Base-by-base conservation (phyloP, 2,888 invertebrate genomes). In the Catotricha subobsoleta region DNA sequence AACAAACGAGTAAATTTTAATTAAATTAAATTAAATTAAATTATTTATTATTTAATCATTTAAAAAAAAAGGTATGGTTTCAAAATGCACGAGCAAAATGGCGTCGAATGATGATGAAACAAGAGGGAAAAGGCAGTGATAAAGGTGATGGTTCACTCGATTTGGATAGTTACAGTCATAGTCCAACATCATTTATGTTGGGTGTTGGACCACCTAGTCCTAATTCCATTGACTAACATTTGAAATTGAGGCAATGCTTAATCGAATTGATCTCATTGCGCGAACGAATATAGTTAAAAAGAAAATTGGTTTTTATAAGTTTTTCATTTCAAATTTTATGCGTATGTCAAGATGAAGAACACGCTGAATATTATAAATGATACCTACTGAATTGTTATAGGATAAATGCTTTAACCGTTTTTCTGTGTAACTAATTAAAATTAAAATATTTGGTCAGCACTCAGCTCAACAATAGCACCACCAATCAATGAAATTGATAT, bases 61-160 rank as follows among this genome's bases (percentile, higher is more conserved):
- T 18, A 15, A 48, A 39, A 31, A 48, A 52, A 10, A 54, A 97
- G 94, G 95, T 97, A 2, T 97, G 97, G 97, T 97, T 97, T 64
- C 97, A 98, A 74, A 98, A 98, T 60, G 95, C 97, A 0, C 71
- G 97, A 40, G 98, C 97, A 28, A 98, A 98, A 67, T 97, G 92
- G 84, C 76, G 98, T 48, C 75, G 97, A 40, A 94, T 87, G 62
- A 74, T 87, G 58, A 83, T 87, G 80, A 67, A 87, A 39, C 87
- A 86, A 55, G 87, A 88, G 55, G 72, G 74, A 36, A 57, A 58
- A 38, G 37, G 42, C 21, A 50, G 59, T 43, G 63, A 63, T 44
- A 64, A 64, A 44, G 57, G 59, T 25, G 63, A 63, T 42, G 62
- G 61, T 37, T 54, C 60, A 12, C 48, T 63, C 28, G 63, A 63